phyloP scores from a whole-genome alignment of 2,797 vertebrate species.

The Tarsius wallacei region DNA sequence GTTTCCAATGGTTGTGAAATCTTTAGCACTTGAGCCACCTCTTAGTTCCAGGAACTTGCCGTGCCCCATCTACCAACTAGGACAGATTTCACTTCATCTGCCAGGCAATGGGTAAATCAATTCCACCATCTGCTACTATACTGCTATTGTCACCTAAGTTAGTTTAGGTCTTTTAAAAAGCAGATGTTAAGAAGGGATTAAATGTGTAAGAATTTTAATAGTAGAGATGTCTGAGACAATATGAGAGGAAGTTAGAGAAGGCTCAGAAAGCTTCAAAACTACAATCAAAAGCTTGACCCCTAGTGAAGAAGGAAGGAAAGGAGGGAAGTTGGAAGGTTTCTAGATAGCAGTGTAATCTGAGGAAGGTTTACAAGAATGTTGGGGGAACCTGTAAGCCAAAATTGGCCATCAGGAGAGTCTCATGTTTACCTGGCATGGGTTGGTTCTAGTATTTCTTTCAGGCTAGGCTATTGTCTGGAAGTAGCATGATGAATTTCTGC shows the following conservation, averaged over 20 bases:
- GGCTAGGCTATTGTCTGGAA: background rate
- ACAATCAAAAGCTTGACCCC: background rate
- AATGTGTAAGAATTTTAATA: background rate
- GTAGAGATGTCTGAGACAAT: background rate
- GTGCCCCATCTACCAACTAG: background rate
- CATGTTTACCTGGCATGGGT: background rate
- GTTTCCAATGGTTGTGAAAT: background rate
- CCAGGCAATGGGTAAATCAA: background rate
- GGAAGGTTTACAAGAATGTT: background rate
- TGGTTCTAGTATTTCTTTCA: background rate
- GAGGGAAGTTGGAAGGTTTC: background rate
- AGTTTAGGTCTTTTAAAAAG: background rate
- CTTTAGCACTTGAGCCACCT: background rate
- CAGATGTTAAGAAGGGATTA: background rate
- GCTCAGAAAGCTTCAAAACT: background rate
- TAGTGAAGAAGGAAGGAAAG: background rate
- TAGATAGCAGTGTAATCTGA: background rate
- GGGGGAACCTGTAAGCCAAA: background rate
- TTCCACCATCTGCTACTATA: background rate
- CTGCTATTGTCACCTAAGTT: background rate
- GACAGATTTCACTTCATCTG: background rate
- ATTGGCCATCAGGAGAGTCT: background rate
- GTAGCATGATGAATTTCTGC: background rate
- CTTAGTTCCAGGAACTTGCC: background rate
- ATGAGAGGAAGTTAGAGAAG: background rate